Evolutionary conservation across 1,140 invertebrate species (phyloP).

Genomic region (Drosophila punjabiensis): DNA sequence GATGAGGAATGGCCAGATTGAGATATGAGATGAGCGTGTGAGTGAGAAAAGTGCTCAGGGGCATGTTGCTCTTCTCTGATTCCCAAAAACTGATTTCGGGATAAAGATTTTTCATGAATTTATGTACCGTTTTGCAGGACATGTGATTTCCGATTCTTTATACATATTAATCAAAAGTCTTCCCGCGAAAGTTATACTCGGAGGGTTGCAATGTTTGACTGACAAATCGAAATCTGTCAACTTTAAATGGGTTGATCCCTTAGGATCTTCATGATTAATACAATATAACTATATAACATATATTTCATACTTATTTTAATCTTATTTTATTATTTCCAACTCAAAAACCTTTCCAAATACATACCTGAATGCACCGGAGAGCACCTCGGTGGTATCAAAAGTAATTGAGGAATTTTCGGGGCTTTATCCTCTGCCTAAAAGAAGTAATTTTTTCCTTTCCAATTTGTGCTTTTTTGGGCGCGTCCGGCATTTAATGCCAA

Average conservation of each 20-base stretch:
- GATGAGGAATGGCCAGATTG: constrained; percentile 63
- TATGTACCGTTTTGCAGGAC: constrained; percentile 7
- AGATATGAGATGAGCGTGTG: constrained; percentile 64
- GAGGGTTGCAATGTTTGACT: not conserved
- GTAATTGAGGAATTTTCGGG: constrained; percentile 39
- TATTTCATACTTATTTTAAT: not conserved
- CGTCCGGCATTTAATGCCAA: constrained; percentile 70
- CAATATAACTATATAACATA: no score
- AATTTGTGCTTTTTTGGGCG: constrained; percentile 46
- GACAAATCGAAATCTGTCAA: not conserved
- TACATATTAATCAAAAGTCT: constrained; percentile 4
- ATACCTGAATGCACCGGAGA: not conserved
- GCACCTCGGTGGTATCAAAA: constrained; percentile 3
- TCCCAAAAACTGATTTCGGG: constrained; percentile 18
- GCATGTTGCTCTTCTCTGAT: constrained; percentile 18
- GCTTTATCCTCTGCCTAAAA: constrained; percentile 25
- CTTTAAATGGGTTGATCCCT: not conserved
- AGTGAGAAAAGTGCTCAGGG: constrained; percentile 33
- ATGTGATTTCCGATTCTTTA: not conserved
- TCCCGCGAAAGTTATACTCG: not conserved
- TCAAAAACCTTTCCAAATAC: not conserved
- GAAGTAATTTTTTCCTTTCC: constrained; percentile 52
- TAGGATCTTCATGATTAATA: no score
- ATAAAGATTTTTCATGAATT: constrained; percentile 7
- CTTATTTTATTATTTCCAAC: not conserved